Conservation (phyloP, 2,113 vertebrate genomes). For the Ochotona curzoniae region DNA sequence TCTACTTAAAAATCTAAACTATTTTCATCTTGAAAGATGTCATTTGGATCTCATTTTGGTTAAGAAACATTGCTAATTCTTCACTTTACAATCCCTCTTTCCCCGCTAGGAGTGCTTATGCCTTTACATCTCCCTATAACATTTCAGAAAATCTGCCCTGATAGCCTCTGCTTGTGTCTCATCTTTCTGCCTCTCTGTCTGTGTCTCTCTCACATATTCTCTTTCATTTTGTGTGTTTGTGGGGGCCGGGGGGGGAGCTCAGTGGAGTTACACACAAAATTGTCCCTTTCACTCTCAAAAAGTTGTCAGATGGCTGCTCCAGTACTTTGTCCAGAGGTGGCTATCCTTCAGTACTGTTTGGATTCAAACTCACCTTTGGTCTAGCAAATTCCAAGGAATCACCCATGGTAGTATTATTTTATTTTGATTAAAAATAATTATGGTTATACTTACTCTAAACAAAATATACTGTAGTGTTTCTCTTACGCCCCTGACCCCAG, state of each 20-base stretch:
- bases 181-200: too few relatives aligned
- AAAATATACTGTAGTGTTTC: neutral
- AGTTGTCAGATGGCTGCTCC: neutral
- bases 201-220: too few relatives aligned
- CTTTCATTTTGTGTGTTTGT: neutral
- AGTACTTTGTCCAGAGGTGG: neutral
- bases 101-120: neutral
- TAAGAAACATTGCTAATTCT: neutral
- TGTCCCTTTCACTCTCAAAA: neutral
- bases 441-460: neutral
- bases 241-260: neutral
- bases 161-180: neutral
- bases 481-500: neutral
- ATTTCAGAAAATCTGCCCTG: neutral
- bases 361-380: neutral
- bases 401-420: neutral
- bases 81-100: neutral
- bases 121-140: neutral
- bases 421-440: constrained; percentile 26
- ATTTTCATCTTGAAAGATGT: neutral
- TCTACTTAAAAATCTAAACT: neutral
- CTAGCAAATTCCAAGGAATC: neutral
- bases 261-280: neutral
- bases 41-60: neutral
- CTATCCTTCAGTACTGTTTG: neutral